A percentile compares a stretch with the other conserved stretches of the same genome.
Evolutionary conservation across 2,888 invertebrate species (phyloP).

Genomic region (Cybosia mesomella): DNA sequence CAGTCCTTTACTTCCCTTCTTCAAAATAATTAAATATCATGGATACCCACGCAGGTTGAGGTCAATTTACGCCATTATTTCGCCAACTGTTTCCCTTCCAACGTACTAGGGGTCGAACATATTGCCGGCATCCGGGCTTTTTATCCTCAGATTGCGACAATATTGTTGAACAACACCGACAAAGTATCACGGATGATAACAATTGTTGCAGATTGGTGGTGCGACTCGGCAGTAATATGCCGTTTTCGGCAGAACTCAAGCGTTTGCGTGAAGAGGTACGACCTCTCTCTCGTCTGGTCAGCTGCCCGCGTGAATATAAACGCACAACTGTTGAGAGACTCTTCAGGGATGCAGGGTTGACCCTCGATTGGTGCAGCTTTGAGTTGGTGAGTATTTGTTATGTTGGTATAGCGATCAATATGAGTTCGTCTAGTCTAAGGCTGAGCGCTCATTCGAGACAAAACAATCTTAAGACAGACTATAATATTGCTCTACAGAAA

Average conservation of each 20-base stretch:
- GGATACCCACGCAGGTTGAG: not conserved
- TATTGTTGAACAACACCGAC: not conserved
- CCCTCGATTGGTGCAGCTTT: conserved; percentile 96
- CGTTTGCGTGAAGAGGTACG: conserved; percentile 93
- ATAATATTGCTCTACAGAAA: too few relatives aligned
- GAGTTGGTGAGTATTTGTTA: conserved; percentile 88
- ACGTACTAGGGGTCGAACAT: not conserved
- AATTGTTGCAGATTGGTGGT: conserved; percentile 89
- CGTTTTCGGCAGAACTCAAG: conserved; percentile 90
- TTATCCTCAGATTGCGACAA: not conserved
- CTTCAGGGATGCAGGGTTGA: conserved; percentile 92
- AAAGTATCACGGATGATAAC: not conserved
- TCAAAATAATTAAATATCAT: not conserved
- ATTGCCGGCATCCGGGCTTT: not conserved
- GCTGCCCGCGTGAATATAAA: conserved; percentile 94
- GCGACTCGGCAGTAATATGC: conserved; percentile 91
- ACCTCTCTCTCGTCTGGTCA: conserved; percentile 91
- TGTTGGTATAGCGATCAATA: too few relatives aligned
- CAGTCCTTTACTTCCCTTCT: too few relatives aligned
- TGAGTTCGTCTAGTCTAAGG: not conserved
- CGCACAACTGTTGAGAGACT: conserved; percentile 94
- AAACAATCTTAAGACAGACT: too few relatives aligned
- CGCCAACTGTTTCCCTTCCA: not conserved
- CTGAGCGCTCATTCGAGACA: too few relatives aligned
- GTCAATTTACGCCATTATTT: not conserved